These are phyloP conservation scores for Chlorodrepanis virens DNA, from an alignment of 2,113 vertebrate species.

Conservation along the genomic window DNA sequence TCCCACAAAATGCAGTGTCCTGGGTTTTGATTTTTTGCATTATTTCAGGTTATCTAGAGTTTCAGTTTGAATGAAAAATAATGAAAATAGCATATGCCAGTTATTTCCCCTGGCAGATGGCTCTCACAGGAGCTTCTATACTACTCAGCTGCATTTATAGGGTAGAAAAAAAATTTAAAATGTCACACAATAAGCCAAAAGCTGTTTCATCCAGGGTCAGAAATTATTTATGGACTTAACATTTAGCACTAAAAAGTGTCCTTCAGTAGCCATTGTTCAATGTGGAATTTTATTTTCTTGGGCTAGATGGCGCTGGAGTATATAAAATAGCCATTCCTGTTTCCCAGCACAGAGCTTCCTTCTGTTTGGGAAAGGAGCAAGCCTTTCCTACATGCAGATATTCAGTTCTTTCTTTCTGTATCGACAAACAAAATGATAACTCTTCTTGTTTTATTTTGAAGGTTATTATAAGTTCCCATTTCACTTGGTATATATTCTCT, in stretches of 20 bases:
- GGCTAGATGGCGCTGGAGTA: constrained; percentile 62
- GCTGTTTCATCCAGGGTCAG: constrained; percentile 4
- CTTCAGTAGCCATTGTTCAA: not conserved
- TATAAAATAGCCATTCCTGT: not conserved
- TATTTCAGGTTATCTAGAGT: not conserved
- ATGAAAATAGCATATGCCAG: constrained; percentile 15
- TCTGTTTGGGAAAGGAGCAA: not conserved
- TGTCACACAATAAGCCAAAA: constrained; percentile 33
- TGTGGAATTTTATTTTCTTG: not conserved
- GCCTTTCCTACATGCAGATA: not conserved
- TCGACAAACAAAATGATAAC: not conserved
- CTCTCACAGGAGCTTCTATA: not conserved
- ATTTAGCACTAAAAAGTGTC: constrained; percentile 1
- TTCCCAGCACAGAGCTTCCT: not conserved
- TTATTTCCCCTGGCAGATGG: not conserved
- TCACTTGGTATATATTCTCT: not conserved
- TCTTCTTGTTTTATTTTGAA: not conserved
- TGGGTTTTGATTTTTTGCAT: constrained; percentile 13
- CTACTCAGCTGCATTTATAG: not conserved
- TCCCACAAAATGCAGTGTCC: not conserved
- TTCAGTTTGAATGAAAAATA: constrained; percentile 11
- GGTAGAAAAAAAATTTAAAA: constrained; percentile 22
- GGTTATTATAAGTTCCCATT: not conserved
- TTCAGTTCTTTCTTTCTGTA: not conserved
- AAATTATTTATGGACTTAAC: constrained; percentile 63